Evolutionary conservation across 2,888 invertebrate species (phyloP), one percentile per base, ranked within the genome.

Genomic region (Athalia rosae): DNA sequence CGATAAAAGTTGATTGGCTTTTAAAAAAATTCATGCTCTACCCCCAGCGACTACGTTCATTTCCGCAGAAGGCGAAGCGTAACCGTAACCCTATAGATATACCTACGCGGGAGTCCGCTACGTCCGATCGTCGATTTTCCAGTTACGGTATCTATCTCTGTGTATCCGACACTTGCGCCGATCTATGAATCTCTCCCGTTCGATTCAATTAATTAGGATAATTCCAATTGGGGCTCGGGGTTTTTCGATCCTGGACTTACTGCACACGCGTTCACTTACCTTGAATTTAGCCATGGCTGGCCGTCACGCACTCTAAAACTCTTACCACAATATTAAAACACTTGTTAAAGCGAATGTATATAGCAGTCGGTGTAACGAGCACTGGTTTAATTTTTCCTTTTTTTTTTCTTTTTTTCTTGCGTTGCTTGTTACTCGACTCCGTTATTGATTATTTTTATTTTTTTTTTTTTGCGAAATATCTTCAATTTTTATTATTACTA

Each of bases 201-300:
- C 41, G 69, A 13, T 47, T 15, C 45, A 45, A 50, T 15, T 28
- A 9, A 50, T 50, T 53, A n/a, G 11, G 28, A n/a, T 11, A 67
- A 67, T 11, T 6, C 3, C 3, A 9, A 13, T 15, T 28, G 8
- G 66, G 66, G 41, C n/a, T 3, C 47, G 45, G 47, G n/a, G 64
- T 5, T 71, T 56, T 45, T 43, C 53, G 58, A 58, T 58, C 71
- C 56, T 7, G 15, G 28, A 15, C 28, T 28, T 28, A 28, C 28
- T 28, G 50, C 56, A 71, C 71, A 71, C 71, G 67, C 67, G 67
- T 80, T 77, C 81, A 84, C 87, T 80, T 87, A 88, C 88, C 88
- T 88, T 86, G 81, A 83, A 82, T 81, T 83, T 83, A 81, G 84
- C 83, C 88, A 88, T 88, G 85, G 83, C 85, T 84, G 86, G 53